These are phyloP conservation scores for Pardosa pseudoannulata DNA, from an alignment of 2,888 invertebrate species.

Conservation along the genomic window DNA sequence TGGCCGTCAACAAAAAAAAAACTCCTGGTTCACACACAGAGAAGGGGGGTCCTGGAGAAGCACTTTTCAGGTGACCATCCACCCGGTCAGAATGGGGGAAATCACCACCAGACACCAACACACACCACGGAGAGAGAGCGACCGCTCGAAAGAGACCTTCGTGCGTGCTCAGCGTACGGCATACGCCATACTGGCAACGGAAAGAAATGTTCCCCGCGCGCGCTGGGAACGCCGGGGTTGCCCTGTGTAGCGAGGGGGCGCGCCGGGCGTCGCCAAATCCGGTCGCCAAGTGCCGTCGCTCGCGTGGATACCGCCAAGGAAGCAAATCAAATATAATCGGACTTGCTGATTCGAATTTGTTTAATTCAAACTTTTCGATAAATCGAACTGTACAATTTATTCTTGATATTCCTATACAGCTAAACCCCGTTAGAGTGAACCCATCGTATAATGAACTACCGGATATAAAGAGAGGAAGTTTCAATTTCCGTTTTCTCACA, in stretches of 20 bases:
- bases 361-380: no score
- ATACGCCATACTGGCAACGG: conserved; percentile 59
- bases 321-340: no score
- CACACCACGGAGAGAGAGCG: neutral
- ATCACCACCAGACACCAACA: conserved; percentile 1
- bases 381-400: no score
- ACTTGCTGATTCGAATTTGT: no score
- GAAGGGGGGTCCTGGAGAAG: neutral
- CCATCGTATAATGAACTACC: no score
- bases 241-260: neutral
- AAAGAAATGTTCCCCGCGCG: conserved; percentile 6
- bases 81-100: neutral
- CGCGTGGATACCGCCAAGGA: no score
- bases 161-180: conserved; percentile 18
- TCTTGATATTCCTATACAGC: no score
- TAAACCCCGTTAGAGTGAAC: no score
- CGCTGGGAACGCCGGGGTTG: conserved; percentile 24
- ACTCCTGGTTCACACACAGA: no score
- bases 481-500: no score
- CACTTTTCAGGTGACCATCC: neutral
- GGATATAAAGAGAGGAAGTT: no score
- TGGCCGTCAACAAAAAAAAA: neutral
- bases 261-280: neutral
- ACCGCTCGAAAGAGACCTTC: neutral
- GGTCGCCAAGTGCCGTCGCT: neutral